Evolutionary conservation across 2,113 vertebrate species (phyloP).

Genomic region (Saimiri boliviensis): DNA sequence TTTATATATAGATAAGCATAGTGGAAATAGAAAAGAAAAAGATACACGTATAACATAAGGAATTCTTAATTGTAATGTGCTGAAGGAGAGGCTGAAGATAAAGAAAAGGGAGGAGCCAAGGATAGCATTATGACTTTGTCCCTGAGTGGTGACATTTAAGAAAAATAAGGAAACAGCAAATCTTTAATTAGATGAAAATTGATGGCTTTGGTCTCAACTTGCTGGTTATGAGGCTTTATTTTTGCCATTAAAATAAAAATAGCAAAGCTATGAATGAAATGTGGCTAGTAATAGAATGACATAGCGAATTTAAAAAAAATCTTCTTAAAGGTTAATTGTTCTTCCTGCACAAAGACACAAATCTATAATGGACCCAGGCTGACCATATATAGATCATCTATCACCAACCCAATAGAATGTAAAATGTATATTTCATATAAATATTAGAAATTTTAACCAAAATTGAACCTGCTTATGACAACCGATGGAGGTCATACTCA

Average conservation of each 20-base stretch:
- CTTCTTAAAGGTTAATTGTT: background rate
- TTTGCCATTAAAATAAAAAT: background rate
- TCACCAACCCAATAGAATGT: background rate
- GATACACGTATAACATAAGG: background rate
- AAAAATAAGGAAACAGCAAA: background rate
- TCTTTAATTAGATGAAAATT: background rate
- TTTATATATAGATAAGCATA: background rate
- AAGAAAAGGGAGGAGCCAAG: background rate
- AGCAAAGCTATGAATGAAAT: background rate
- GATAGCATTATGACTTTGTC: background rate
- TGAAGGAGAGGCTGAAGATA: background rate
- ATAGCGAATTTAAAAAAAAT: background rate
- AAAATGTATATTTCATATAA: background rate
- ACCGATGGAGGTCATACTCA: background rate
- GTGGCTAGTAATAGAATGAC: background rate
- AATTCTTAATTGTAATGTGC: background rate
- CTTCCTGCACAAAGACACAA: background rate
- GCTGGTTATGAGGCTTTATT: background rate
- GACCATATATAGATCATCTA: background rate
- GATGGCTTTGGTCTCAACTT: background rate
- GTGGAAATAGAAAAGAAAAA: background rate
- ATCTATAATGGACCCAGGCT: background rate
- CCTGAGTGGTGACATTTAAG: background rate
- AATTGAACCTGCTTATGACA: background rate
- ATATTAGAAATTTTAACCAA: background rate